Base-by-base conservation (phyloP, 2,113 vertebrate species). In the Macroglossus sobrinus region DNA sequence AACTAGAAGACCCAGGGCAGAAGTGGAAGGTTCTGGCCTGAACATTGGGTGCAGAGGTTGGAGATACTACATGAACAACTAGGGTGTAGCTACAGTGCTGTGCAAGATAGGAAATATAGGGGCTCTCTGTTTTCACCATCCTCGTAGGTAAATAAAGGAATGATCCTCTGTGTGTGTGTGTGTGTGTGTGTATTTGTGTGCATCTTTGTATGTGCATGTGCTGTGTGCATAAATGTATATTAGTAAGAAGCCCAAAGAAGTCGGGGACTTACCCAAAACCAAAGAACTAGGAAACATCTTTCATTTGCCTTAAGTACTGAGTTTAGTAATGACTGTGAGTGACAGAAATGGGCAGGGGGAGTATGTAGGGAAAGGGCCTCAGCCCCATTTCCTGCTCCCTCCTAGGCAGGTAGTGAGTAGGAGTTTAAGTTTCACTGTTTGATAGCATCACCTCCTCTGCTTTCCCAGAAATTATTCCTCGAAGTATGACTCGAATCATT, bases 391-490 rank as follows among this genome's bases (percentile, higher is more conserved):
- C 93, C 95, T 94, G 85, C 76, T 35, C 45, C 91, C 19, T 96
- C 64, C 88, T 8, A 86, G 91, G 80, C 93, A 91, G 88, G 80
- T 80, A 84, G 28, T 92, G 76, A 92, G 92, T 18, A 8, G 95
- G 93, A 95, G 97, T 94, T 96, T 55, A 74, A 28, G 71, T 97
- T 96, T 97, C 91, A 95, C 71, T 97, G 97, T 87, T 64, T 1
- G 26, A 53, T 79, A 95, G 80, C 82, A 69, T 96, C 96, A 97
- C 96, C 69, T 69, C 50, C 53, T 97, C 13, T 91, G 96, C 94
- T 96, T 96, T 97, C 57, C 86, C 94, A 13, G 18, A 97, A 98
- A 86, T 76, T 76, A 43, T 98, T 98, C 93, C 95, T 98, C 93
- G 91, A 97, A 98, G 97, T 89, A 92, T 53, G 19, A 94, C 95